A percentile compares a stretch with the other conserved stretches of the same genome.
phyloP scores from a whole-genome alignment of 2,888 invertebrate genomes.

The Tipula lateralis region DNA sequence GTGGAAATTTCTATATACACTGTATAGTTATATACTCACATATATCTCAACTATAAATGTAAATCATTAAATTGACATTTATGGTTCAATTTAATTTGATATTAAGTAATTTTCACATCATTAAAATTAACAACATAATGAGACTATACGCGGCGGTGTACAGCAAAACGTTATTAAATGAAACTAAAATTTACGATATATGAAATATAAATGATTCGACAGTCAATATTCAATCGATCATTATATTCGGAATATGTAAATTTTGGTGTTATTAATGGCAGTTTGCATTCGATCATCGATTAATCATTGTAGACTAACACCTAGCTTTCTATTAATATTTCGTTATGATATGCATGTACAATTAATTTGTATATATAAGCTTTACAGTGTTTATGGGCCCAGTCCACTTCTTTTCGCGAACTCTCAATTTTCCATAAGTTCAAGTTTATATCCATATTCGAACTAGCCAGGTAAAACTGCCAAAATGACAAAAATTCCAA shows the following conservation, averaged over 20 bases:
- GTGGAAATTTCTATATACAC: neutral
- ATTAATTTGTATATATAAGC: no score
- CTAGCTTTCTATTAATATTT: neutral
- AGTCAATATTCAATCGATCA: neutral
- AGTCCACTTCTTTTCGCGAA: no score
- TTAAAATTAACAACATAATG: neutral
- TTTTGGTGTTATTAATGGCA: neutral
- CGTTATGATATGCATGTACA: no score
- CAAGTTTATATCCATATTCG: no score
- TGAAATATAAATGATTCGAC: neutral
- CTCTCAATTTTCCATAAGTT: no score
- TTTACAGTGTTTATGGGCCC: no score
- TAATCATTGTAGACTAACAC: neutral
- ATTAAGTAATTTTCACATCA: neutral
- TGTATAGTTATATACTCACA: no score
- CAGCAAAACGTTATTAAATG: neutral
- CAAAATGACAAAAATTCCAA: no score
- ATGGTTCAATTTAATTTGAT: neutral
- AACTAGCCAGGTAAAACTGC: no score
- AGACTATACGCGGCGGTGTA: neutral
- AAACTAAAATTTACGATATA: neutral
- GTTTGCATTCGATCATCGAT: neutral
- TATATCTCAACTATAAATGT: neutral
- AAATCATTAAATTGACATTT: neutral
- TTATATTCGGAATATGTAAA: neutral